Conservation (phyloP, 2,888 invertebrate species). For the Acanthosepion pharaonis region DNA sequence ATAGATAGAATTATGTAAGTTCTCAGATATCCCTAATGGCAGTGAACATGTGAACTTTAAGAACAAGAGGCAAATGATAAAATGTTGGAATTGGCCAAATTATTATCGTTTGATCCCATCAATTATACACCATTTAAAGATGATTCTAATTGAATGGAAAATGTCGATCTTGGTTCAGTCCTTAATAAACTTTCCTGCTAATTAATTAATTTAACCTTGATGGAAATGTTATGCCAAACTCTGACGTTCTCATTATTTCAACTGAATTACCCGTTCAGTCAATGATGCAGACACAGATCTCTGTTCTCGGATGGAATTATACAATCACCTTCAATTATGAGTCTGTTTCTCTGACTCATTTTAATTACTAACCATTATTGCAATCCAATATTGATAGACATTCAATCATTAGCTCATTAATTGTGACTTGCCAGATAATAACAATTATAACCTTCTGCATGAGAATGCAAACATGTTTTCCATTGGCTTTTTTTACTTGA, state of each 20-base stretch:
- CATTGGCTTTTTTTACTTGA: too few relatives aligned
- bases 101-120: background rate
- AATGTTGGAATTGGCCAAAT: background rate
- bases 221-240: background rate
- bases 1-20: too few relatives aligned
- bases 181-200: background rate
- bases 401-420: background rate
- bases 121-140: background rate
- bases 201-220: conserved; percentile 3
- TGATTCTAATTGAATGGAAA: conserved; percentile 33
- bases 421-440: background rate
- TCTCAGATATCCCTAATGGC: too few relatives aligned
- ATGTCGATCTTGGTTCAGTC: background rate
- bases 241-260: background rate
- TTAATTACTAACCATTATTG: background rate
- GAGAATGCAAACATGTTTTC: background rate
- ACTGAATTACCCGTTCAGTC: background rate
- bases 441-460: background rate
- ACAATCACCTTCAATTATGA: background rate
- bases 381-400: background rate
- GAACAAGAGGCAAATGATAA: background rate
- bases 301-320: background rate
- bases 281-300: background rate
- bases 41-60: too few relatives aligned
- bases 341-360: background rate